Percentiles rank a stretch among this genome's conserved stretches.
Conservation (phyloP, 2,888 invertebrate species). For the Metalampra italica region DNA sequence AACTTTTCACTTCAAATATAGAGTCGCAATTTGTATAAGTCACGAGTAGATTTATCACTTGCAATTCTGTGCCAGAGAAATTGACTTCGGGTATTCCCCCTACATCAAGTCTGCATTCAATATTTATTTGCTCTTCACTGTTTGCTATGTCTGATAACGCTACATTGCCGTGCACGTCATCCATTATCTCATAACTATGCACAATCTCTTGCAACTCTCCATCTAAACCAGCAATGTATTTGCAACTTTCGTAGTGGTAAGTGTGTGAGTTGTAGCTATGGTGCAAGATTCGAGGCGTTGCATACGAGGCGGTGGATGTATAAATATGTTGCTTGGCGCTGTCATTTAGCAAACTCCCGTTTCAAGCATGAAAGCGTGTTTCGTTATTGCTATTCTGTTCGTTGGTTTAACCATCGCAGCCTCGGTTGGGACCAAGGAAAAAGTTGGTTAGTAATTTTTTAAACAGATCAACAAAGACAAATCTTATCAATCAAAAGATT, state of each 20-base stretch:
- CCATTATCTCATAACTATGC: conserved; percentile 12
- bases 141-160: neutral
- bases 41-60: conserved; percentile 37
- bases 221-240: conserved; percentile 25
- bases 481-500: too few species aligned
- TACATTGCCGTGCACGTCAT: conserved; percentile 1
- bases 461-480: neutral
- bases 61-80: conserved; percentile 49
- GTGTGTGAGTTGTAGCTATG: neutral
- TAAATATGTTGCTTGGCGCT: conserved; percentile 36
- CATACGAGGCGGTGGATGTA: conserved; percentile 28
- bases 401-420: conserved; percentile 22
- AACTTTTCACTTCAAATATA: conserved; percentile 21
- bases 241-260: conserved; percentile 6
- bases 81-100: conserved; percentile 59
- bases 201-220: conserved; percentile 6
- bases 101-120: conserved; percentile 28
- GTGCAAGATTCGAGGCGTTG: conserved; percentile 15
- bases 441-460: neutral
- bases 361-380: conserved; percentile 41
- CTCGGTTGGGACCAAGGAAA: neutral
- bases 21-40: conserved; percentile 27
- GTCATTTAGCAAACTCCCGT: conserved; percentile 28
- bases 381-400: conserved; percentile 32
- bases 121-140: conserved; percentile 36